Conservation (phyloP, 2,888 invertebrate species). For the Troglohyphantes excavatus region DNA sequence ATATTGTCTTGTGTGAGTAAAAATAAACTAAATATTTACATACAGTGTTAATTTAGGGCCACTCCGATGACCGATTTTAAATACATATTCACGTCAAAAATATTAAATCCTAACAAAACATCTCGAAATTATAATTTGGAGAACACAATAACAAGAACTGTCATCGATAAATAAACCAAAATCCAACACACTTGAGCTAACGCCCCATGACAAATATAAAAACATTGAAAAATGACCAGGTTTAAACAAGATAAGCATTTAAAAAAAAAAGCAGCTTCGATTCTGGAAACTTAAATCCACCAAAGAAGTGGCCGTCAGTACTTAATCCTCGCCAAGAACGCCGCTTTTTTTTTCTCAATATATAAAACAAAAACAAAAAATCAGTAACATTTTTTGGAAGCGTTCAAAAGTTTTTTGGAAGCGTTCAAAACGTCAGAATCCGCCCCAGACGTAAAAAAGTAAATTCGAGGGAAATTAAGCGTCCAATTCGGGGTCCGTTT, state of each 20-base stretch:
- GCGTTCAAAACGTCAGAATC: background rate
- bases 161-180: too few relatives aligned
- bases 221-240: background rate
- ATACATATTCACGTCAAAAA: too few relatives aligned
- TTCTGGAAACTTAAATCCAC: background rate
- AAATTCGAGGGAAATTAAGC: constrained; percentile 49
- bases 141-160: too few relatives aligned
- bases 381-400: constrained; percentile 20
- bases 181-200: background rate
- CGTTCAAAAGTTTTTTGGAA: constrained; percentile 2
- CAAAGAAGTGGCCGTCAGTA: background rate
- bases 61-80: too few relatives aligned
- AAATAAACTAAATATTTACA: too few relatives aligned
- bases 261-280: background rate
- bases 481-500: constrained; percentile 32
- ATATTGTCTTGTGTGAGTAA: too few relatives aligned
- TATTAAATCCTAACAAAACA: too few relatives aligned
- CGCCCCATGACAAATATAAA: background rate
- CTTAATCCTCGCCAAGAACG: background rate
- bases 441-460: constrained; percentile 2
- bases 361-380: background rate
- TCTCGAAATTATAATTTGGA: too few relatives aligned
- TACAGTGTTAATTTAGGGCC: too few relatives aligned
- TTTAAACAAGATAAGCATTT: background rate
- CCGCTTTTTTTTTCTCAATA: background rate